Percentiles rank a stretch among this genome's conserved stretches.
Conservation (phyloP, 1,140 invertebrate genomes). For the Teleogryllus occipitalis region DNA sequence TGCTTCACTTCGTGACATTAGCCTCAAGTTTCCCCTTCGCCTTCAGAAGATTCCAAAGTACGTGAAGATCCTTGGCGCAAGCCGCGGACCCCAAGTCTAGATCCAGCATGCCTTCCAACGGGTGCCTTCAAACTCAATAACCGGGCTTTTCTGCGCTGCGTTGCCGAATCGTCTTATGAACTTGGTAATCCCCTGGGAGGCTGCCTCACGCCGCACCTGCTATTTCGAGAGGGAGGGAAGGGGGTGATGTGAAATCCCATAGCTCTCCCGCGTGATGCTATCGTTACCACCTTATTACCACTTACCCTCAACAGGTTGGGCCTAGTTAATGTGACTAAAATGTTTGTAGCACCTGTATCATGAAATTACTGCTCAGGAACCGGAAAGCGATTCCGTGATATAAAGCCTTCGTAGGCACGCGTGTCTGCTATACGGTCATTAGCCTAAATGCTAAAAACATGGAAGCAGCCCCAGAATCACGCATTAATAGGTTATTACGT, state of each 20-base stretch:
- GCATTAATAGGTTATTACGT: too few relatives aligned
- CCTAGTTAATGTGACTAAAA: neutral
- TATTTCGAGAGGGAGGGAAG: neutral
- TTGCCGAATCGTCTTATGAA: neutral
- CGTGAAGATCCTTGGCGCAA: neutral
- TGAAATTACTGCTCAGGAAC: neutral
- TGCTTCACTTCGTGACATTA: neutral
- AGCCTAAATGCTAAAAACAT: neutral
- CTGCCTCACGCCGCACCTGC: neutral
- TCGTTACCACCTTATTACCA: neutral
- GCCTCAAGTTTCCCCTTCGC: neutral
- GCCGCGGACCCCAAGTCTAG: neutral
- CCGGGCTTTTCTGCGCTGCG: neutral
- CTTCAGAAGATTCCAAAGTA: neutral
- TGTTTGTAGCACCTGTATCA: conserved; percentile 4
- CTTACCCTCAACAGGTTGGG: neutral
- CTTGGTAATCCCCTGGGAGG: neutral
- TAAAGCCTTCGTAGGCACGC: neutral
- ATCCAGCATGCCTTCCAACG: neutral
- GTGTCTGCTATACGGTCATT: neutral
- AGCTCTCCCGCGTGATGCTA: neutral
- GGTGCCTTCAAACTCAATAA: neutral
- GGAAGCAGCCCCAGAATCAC: too few relatives aligned
- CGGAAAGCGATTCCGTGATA: neutral
- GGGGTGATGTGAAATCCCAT: neutral